Conservation (phyloP, 1,140 invertebrate genomes). For the Drosophila nigromelanica region DNA sequence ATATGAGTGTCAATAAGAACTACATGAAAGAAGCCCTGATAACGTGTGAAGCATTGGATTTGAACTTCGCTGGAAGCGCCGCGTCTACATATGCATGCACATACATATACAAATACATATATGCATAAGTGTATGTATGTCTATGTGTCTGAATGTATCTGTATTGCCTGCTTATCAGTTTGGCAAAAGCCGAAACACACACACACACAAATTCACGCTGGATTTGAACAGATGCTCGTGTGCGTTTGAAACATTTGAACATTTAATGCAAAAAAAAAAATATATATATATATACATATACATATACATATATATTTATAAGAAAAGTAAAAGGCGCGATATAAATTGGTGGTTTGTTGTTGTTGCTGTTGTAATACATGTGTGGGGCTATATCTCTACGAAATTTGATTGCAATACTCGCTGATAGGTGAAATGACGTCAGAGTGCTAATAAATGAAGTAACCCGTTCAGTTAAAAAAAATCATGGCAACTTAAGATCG, state of each 20-base stretch:
- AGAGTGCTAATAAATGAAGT: conserved; percentile 23
- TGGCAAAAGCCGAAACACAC: conserved; percentile 39
- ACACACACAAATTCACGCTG: conserved; percentile 1
- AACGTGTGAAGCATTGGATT: conserved; percentile 62
- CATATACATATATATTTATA: conserved; percentile 19
- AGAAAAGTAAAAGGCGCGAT: conserved; percentile 42
- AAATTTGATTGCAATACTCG: conserved; percentile 43
- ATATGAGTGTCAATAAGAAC: conserved; percentile 53
- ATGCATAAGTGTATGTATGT: conserved; percentile 4
- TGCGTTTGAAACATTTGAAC: conserved; percentile 38
- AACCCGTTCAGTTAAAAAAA: conserved; percentile 4
- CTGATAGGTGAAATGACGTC: conserved; percentile 37
- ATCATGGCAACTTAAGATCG: conserved; percentile 3
- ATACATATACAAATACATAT: conserved; percentile 7
- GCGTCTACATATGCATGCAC: background rate
- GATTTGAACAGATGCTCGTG: conserved; percentile 35
- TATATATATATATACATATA: no score
- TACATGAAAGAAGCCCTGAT: conserved; percentile 74
- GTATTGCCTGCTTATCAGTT: conserved; percentile 49
- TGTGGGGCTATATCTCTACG: conserved; percentile 21
- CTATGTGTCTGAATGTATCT: conserved; percentile 21
- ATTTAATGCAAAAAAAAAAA: conserved; percentile 41
- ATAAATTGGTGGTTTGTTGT: conserved; percentile 15
- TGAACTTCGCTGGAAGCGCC: conserved; percentile 72
- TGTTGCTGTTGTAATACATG: conserved; percentile 2